Conservation (phyloP, 2,113 vertebrate species). For the Perca fluviatilis region DNA sequence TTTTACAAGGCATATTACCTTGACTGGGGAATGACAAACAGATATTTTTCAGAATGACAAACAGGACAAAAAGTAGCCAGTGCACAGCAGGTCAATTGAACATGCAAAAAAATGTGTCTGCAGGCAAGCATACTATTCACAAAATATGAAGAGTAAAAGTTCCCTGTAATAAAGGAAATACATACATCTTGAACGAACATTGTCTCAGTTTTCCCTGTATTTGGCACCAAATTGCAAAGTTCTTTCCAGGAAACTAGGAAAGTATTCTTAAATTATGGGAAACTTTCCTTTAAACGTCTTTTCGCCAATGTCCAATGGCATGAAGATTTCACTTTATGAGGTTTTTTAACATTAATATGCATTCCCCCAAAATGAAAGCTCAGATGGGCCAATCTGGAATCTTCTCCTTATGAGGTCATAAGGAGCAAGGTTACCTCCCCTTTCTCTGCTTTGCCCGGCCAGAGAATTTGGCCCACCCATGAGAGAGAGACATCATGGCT, state of each 20-base stretch:
- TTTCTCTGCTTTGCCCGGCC: too few relatives aligned
- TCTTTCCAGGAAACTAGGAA: neutral
- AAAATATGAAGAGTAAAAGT: neutral
- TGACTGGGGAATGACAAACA: constrained; percentile 21
- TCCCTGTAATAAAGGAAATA: neutral
- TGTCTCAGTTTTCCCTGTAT: neutral
- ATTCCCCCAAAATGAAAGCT: too few relatives aligned
- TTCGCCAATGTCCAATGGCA: too few relatives aligned
- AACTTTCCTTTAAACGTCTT: neutral
- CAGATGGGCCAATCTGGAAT: too few relatives aligned
- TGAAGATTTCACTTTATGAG: too few relatives aligned
- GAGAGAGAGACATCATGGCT: too few relatives aligned
- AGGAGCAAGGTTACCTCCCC: too few relatives aligned
- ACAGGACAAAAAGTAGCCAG: neutral
- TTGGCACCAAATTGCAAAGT: neutral
- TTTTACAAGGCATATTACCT: constrained; percentile 47
- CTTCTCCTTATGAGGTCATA: too few relatives aligned
- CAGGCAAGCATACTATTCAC: neutral
- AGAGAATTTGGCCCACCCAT: too few relatives aligned
- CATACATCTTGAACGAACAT: neutral
- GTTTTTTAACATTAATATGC: too few relatives aligned
- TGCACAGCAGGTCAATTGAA: neutral
- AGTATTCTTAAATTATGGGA: neutral
- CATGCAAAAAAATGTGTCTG: neutral
- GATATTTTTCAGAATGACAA: neutral